These are phyloP conservation scores for Xenus cinereus DNA, from an alignment of 2,113 vertebrate genomes.

Conservation along the genomic window DNA sequence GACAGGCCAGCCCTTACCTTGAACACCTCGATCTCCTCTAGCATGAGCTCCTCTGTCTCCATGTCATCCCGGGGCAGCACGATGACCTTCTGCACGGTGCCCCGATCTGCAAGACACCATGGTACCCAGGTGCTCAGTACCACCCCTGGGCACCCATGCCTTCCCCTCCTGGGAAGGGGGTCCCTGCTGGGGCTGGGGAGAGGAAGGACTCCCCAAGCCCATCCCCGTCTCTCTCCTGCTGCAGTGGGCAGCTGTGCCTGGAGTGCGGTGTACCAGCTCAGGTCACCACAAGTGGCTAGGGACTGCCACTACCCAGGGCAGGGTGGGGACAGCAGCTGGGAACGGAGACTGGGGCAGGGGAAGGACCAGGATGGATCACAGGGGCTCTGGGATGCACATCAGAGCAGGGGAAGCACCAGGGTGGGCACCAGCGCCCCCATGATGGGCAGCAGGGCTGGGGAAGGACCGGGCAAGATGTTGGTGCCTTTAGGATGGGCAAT, in stretches of 20 bases:
- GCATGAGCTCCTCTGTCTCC: slow-evolving; percentile 93
- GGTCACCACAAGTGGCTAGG: neutral
- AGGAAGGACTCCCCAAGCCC: neutral
- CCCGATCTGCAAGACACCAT: slow-evolving; percentile 82
- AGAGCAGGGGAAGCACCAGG: neutral
- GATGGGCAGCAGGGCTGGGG: neutral
- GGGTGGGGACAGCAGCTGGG: neutral
- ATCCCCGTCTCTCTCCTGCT: neutral
- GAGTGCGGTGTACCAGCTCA: neutral
- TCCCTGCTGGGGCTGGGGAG: neutral
- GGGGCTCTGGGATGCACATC: neutral
- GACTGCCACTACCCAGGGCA: neutral
- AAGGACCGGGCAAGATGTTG: neutral
- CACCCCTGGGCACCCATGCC: neutral
- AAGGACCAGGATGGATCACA: neutral
- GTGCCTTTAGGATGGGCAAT: neutral
- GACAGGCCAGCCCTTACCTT: slow-evolving; percentile 76
- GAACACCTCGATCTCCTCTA: slow-evolving; percentile 97
- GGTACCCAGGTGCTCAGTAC: slow-evolving; percentile 36
- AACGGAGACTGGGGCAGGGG: neutral
- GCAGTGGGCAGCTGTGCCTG: neutral
- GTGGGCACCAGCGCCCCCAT: neutral
- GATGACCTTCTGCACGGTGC: slow-evolving; percentile 96
- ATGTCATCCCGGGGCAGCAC: slow-evolving; percentile 94
- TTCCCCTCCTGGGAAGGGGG: neutral